Base-by-base conservation (phyloP, 2,888 invertebrate species). In the Liposcelis brunnea region DNA sequence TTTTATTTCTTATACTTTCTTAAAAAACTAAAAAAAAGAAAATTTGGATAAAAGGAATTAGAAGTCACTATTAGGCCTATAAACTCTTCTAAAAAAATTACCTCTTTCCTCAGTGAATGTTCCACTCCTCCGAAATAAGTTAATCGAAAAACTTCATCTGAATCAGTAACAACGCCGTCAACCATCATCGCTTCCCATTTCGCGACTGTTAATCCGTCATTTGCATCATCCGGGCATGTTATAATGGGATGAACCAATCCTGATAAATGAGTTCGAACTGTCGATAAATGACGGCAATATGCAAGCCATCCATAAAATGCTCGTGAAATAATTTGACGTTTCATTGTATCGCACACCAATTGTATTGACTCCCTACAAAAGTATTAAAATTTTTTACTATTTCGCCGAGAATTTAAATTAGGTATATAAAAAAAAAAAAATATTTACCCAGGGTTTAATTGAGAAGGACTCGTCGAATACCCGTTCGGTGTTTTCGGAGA, bases 301-400 rank as follows among this genome's bases (percentile, higher is more conserved):
- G 91, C 90, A 49, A 93, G 67, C 94, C 93, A 94, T 42, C 94
- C 94, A 61, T 93, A 93, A 64, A 94, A 94, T 11, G 94, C 94
- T 48, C 94, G 69, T 0, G 91, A 91, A 52, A 93, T 84, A 48
- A 95, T 93, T 66, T 94, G 93, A 10, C 85, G 76, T 49, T 83
- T 80, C 93, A 94, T 94, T 1, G 89, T 90, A 59, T 86, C 84
- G 68, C 93, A 95, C 8, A 94, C 82, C 55, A 86, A 68, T 59
- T 82, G 69, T 50, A 77, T 65, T 36, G 72, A 68, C 47, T 64
- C 64, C 48, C 70, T 70, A 56, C 18, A 40, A 38, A 46, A 40
- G 19, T n/a, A n/a, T n/a, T n/a, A n/a, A 26, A 26, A 26, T 26
- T 26, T 26, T 26, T 26, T 8, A 26, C 8, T 26, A n/a, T n/a